A percentile compares a stretch with the other conserved stretches of the same genome.
Conservation (phyloP, 2,888 invertebrate genomes). For the Campoplex nolae region DNA sequence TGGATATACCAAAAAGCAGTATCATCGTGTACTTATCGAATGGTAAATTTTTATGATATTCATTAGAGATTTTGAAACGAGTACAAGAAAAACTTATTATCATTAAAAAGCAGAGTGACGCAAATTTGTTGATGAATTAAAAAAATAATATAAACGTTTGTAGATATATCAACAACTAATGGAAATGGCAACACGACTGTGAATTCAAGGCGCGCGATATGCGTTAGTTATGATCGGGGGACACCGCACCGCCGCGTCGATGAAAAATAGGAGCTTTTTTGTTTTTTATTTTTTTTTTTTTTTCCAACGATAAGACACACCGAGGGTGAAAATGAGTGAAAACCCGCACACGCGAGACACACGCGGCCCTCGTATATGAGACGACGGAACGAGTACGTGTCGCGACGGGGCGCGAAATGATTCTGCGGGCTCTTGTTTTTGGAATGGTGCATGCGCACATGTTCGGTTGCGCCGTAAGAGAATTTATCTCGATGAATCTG, state of each 20-base stretch:
- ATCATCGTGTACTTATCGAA: neutral
- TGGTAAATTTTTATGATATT: neutral
- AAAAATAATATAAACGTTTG: neutral
- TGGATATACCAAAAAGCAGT: neutral
- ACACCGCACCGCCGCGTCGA: neutral
- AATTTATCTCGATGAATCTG: conserved; percentile 57
- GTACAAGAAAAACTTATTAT: neutral
- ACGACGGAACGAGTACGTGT: conserved; percentile 58
- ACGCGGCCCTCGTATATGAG: conserved; percentile 46
- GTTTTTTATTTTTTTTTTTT: neutral
- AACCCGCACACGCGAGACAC: conserved; percentile 60
- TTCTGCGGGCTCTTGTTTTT: conserved; percentile 72
- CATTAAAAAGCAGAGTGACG: neutral
- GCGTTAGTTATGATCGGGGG: neutral
- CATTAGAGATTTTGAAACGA: neutral
- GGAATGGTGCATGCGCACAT: conserved; percentile 69
- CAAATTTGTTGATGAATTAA: neutral
- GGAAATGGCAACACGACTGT: neutral
- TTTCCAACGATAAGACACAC: neutral
- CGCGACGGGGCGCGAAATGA: conserved; percentile 72
- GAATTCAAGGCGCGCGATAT: neutral
- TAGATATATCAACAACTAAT: neutral
- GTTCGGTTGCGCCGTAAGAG: conserved; percentile 65
- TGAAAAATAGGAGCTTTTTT: neutral
- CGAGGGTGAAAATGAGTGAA: neutral